A percentile compares a stretch with the other conserved stretches of the same genome.
phyloP scores from a whole-genome alignment of 2,797 vertebrate genomes.

The Myotis findleyi region DNA sequence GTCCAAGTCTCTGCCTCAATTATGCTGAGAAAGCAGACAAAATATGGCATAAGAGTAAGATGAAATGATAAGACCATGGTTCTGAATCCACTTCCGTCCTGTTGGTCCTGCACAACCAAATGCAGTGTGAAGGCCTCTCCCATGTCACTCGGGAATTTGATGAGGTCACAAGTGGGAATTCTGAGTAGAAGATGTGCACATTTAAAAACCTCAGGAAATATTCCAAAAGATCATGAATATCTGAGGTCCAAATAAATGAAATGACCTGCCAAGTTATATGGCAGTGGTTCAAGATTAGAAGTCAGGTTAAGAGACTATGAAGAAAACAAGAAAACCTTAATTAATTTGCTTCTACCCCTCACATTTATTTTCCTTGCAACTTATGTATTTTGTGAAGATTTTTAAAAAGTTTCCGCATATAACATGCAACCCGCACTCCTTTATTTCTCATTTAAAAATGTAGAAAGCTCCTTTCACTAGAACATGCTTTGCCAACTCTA shows the following conservation, averaged over 20 bases:
- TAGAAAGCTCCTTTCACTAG: conserved; percentile 52
- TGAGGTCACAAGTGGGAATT: neutral
- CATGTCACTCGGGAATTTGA: neutral
- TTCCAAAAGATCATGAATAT: neutral
- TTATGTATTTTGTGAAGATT: neutral
- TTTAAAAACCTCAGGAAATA: neutral
- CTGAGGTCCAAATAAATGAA: neutral
- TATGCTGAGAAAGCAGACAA: conserved; percentile 9
- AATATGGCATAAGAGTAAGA: neutral
- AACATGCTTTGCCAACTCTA: conserved; percentile 49
- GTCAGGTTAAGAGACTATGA: neutral
- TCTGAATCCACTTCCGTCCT: neutral
- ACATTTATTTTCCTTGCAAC: neutral
- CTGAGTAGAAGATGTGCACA: neutral
- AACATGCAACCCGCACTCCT: neutral
- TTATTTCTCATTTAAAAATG: conserved; percentile 37
- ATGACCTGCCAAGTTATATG: neutral
- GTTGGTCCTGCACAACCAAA: neutral
- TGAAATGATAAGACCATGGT: neutral
- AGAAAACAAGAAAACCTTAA: neutral
- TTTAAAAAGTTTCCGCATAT: conserved; percentile 4
- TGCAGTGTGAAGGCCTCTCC: neutral
- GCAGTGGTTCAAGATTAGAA: neutral
- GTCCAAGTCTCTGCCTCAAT: conserved; percentile 12
- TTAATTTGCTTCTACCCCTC: neutral